Evolutionary conservation across 2,797 vertebrate species (phyloP), one percentile per base, ranked within the genome.

Genomic region (Danio tinwini): DNA sequence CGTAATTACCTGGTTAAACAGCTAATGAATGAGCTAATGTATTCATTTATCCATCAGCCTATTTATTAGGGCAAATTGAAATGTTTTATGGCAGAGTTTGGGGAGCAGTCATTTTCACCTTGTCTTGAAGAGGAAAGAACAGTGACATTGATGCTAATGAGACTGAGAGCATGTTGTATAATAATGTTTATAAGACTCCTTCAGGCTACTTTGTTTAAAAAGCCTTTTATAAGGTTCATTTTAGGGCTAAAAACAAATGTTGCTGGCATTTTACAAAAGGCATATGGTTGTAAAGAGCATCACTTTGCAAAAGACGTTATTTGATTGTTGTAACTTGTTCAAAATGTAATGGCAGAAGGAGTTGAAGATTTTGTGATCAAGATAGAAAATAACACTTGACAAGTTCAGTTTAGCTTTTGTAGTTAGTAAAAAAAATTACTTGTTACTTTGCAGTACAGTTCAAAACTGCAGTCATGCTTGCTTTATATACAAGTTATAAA

Each of bases 1-100:
- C 80, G 74, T 91, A 91, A 93, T 92, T 91, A 92, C 86, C 88
- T 91, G 89, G 85, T 92, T 93, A 90, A 91, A 90, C 86, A 86
- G 91, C 88, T 91, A 93, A 91, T 90, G 88, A 92, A 85, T 84
- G 68, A 82, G 85, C 83, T 91, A 86, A 92, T 93, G 92, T 85
- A 88, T 86, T 87, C 72, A 86, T 86, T 87, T 91, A 93, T 93
- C 92, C 90, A 89, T 87, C 89, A 88, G 85, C 83, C 90, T 93
- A 92, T 94, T 93, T 91, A 90, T 92, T 81, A 84, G 87, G 52
- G 81, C 10, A 85, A 81, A 86, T 74, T 81, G 50, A 88, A 89
- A 87, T 86, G 84, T 88, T 91, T 89, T 78, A 88, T 81, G 64
- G 87, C 78, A 81, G 85, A 86, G 88, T 89, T 82, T 11, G 1